Evolutionary conservation across 2,888 invertebrate species (phyloP).

Genomic region (Magallana nippona): DNA sequence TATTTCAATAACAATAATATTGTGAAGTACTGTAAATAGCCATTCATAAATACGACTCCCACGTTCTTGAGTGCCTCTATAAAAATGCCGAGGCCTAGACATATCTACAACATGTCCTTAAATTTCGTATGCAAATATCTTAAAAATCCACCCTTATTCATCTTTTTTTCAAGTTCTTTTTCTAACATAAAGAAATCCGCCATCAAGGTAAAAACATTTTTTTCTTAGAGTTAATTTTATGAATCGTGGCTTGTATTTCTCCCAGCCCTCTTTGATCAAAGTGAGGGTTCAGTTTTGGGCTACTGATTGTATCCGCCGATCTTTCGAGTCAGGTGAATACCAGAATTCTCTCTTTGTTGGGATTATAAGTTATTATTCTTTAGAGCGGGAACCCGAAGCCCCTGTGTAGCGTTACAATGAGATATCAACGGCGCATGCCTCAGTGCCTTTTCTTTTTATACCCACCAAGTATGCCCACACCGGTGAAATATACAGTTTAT

Average conservation of each 20-base stretch:
- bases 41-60: no score
- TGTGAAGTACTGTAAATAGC: no score
- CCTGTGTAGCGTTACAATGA: background rate
- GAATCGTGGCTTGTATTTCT: slow-evolving; percentile 19
- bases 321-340: background rate
- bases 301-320: background rate
- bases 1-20: no score
- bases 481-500: no score
- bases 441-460: background rate
- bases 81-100: no score
- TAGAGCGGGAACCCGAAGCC: background rate
- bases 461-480: no score
- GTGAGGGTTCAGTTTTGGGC: slow-evolving; percentile 16
- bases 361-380: slow-evolving; percentile 14
- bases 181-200: background rate
- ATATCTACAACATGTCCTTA: no score
- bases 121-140: background rate
- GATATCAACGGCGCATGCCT: background rate
- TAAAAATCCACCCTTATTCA: background rate
- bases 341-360: slow-evolving; percentile 15
- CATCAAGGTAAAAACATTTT: slow-evolving; percentile 12
- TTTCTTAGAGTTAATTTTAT: background rate
- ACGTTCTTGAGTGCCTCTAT: no score
- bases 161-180: background rate
- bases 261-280: slow-evolving; percentile 14